Base-by-base conservation (phyloP, 2,113 vertebrate genomes). In the Struthio camelus region DNA sequence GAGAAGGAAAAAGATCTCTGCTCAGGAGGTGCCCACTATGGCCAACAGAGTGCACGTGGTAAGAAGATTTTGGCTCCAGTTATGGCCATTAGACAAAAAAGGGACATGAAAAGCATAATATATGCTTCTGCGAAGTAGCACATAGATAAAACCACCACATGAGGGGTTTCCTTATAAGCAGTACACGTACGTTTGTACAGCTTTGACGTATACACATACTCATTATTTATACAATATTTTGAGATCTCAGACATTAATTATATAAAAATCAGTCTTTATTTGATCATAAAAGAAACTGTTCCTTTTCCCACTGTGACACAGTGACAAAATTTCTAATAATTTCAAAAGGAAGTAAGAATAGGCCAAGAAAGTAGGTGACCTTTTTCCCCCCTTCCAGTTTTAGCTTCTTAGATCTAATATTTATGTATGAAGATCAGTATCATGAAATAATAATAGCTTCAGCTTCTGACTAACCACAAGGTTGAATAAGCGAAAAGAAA, bases 331-430 rank as follows among this genome's bases (percentile, higher is more conserved):
- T 88, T 38, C 14, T 61, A 46, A 2, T 62, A 50, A 61, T 38
- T 92, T 95, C 54, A 90, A 89, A 92, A 86, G 36, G 4, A 95
- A 88, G 27, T 3, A 69, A 36, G 32, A 87, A 66, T 32, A 87
- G 42, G 73, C 40, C 48, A 94, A 91, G 69, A 67, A 86, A 56
- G 5, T 4, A 51, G 6, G 7, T 90, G 87, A 83, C 38, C 53
- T 91, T 95, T 85, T 56, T 44, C 24, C 34, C 22, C 20, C 7
- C 19, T 73, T 59, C 10, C 20, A 79, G 44, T 58, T 92, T 90
- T 78, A 13, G 2, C 25, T 25, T 58, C 54, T 80, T 83, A 89
- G 48, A 80, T 53, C 44, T 82, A 87, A 78, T 88, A 78, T 75
- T 86, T 80, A 30, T 83, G 23, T 66, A 76, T 40, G 38, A 90